These are phyloP conservation scores for Lophius americanus DNA, from an alignment of 2,797 vertebrate species.

Conservation along the genomic window DNA sequence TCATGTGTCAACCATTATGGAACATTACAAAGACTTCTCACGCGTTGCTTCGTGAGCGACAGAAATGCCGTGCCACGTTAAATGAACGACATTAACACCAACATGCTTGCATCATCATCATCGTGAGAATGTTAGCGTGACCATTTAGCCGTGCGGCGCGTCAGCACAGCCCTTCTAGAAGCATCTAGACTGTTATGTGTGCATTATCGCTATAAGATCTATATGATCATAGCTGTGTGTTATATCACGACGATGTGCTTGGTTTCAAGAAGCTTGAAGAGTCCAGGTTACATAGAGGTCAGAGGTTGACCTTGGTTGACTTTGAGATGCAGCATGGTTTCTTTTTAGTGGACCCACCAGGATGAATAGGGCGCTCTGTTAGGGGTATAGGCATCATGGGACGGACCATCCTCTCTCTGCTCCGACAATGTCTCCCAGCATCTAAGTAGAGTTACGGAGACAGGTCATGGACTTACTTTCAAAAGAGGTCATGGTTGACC, in stretches of 20 bases:
- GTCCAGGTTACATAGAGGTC: too few species aligned
- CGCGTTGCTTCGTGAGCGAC: background rate
- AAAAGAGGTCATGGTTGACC: too few species aligned
- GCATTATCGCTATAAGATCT: too few species aligned
- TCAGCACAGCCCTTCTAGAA: too few species aligned
- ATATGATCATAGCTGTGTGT: too few species aligned
- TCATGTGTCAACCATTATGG: background rate
- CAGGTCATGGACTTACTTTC: too few species aligned
- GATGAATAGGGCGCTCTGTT: slow-evolving; percentile 33
- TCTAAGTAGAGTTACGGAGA: slow-evolving; percentile 33
- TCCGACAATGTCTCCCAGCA: slow-evolving; percentile 13
- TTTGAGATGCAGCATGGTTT: background rate
- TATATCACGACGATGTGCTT: too few species aligned
- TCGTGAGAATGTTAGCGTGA: background rate
- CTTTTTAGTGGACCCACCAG: slow-evolving; percentile 45
- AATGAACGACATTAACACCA: too few species aligned
- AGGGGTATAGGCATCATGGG: slow-evolving; percentile 9
- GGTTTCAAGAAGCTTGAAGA: too few species aligned
- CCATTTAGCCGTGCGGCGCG: background rate
- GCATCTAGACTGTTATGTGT: too few species aligned
- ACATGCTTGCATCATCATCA: background rate
- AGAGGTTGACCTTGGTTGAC: background rate
- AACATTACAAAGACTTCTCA: slow-evolving; percentile 3
- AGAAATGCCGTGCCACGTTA: too few species aligned
- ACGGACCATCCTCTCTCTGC: slow-evolving; percentile 21